A percentile compares a stretch with the other conserved stretches of the same genome.
These are phyloP conservation scores for Lipophrys pholis DNA, from an alignment of 2,113 vertebrate genomes.

Conservation along the genomic window DNA sequence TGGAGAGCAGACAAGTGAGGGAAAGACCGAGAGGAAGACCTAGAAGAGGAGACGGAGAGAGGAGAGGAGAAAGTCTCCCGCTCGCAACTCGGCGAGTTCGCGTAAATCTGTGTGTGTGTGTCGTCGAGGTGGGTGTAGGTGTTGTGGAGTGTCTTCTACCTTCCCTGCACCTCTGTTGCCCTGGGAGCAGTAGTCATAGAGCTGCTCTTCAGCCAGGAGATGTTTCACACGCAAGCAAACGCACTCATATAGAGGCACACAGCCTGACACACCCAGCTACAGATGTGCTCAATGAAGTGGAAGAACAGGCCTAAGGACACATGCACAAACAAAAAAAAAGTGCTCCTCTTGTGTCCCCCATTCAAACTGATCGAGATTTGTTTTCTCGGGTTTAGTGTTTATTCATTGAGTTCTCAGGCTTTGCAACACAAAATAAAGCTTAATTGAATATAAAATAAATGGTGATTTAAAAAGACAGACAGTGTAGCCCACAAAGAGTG, in stretches of 20 bases:
- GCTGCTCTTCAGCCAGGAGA: slow-evolving; percentile 62
- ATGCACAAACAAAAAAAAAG: slow-evolving; percentile 1
- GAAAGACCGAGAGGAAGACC: slow-evolving; percentile 55
- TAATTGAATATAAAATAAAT: neutral
- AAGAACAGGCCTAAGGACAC: slow-evolving; percentile 21
- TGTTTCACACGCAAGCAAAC: slow-evolving; percentile 53
- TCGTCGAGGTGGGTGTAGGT: slow-evolving; percentile 34
- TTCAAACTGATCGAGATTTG: neutral
- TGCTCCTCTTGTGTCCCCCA: neutral
- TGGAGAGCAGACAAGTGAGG: slow-evolving; percentile 73
- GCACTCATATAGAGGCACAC: slow-evolving; percentile 3
- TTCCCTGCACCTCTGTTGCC: slow-evolving; percentile 68
- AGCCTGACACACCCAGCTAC: neutral
- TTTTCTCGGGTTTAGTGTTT: slow-evolving; percentile 10
- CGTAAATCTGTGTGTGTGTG: slow-evolving; percentile 33
- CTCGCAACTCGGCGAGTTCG: slow-evolving; percentile 8
- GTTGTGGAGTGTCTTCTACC: slow-evolving; percentile 46
- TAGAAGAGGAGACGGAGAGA: slow-evolving; percentile 33
- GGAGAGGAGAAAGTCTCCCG: slow-evolving; percentile 27
- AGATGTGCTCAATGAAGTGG: slow-evolving; percentile 14
- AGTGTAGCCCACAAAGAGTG: too few species aligned
- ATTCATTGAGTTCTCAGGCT: slow-evolving; percentile 9
- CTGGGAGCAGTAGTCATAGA: slow-evolving; percentile 77
- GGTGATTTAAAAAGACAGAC: slow-evolving; percentile 13
- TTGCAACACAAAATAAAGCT: slow-evolving; percentile 7